Conservation (phyloP, 2,888 invertebrate genomes). For the Gortyna flavago region DNA sequence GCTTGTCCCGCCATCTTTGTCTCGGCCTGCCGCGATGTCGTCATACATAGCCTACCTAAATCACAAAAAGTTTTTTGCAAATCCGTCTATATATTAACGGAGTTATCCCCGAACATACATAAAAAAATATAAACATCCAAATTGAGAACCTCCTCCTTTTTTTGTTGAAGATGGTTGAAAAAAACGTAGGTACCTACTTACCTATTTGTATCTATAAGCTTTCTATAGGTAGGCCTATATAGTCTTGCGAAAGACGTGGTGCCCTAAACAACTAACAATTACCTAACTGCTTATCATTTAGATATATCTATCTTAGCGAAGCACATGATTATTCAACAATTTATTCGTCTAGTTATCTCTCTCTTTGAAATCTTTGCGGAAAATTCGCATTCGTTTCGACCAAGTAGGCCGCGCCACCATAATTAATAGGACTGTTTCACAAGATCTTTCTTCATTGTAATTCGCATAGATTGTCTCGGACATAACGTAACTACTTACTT, state of each 20-base stretch:
- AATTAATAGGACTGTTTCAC: slow-evolving; percentile 67
- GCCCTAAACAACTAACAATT: neutral
- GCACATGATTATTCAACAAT: slow-evolving; percentile 29
- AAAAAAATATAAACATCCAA: no score
- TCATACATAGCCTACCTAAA: neutral
- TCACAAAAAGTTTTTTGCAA: no score
- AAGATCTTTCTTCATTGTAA: slow-evolving; percentile 69
- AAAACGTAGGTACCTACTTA: no score
- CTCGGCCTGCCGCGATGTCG: neutral
- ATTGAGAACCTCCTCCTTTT: no score
- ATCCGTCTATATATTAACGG: no score
- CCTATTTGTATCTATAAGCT: neutral
- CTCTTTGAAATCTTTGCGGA: slow-evolving; percentile 42
- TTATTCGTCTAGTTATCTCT: slow-evolving; percentile 27
- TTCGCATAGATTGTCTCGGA: slow-evolving; percentile 68
- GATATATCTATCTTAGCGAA: neutral
- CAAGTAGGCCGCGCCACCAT: slow-evolving; percentile 62
- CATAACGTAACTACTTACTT: slow-evolving; percentile 44
- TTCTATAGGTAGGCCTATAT: neutral
- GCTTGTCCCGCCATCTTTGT: neutral
- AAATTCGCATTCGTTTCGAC: slow-evolving; percentile 67
- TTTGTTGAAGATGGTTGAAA: no score
- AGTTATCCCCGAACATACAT: no score
- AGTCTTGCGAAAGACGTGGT: neutral
- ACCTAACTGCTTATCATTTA: neutral